phyloP scores from a whole-genome alignment of 2,888 invertebrate genomes.

The Drosophila hamatofila region DNA sequence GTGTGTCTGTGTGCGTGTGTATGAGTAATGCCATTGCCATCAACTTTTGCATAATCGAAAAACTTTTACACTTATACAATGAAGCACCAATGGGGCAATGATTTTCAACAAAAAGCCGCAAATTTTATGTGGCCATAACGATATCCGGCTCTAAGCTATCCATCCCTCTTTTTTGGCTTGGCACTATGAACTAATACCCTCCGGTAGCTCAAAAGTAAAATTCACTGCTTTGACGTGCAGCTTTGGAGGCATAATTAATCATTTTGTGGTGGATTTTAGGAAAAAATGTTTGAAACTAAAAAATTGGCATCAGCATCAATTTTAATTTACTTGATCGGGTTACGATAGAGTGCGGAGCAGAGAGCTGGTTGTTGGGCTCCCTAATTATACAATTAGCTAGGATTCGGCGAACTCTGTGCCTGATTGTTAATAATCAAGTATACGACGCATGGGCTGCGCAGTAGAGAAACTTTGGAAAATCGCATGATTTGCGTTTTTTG shows the following conservation, averaged over 20 bases:
- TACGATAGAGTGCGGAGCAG: background rate
- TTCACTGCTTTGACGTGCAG: conserved; percentile 69
- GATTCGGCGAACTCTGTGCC: conserved; percentile 45
- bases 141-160: conserved; percentile 41
- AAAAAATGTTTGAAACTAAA: conserved; percentile 55
- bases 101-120: conserved; percentile 55
- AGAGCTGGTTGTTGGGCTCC: conserved; percentile 19
- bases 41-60: conserved; percentile 73
- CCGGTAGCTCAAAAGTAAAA: conserved; percentile 48
- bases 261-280: conserved; percentile 41
- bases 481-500: conserved; percentile 71
- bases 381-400: conserved; percentile 75
- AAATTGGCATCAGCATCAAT: conserved; percentile 70
- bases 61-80: conserved; percentile 65
- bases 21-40: conserved; percentile 32
- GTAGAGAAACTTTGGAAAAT: conserved; percentile 52
- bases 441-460: conserved; percentile 44
- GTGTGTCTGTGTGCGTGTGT: conserved; percentile 1
- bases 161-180: conserved; percentile 15
- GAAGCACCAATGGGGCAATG: conserved; percentile 56
- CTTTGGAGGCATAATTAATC: conserved; percentile 69
- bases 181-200: conserved; percentile 26
- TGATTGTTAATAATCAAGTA: conserved; percentile 75
- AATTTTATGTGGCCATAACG: conserved; percentile 58
- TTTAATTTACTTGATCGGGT: conserved; percentile 64